These are phyloP conservation scores for Tholera decimalis DNA, from an alignment of 2,888 invertebrate genomes.

Conservation along the genomic window DNA sequence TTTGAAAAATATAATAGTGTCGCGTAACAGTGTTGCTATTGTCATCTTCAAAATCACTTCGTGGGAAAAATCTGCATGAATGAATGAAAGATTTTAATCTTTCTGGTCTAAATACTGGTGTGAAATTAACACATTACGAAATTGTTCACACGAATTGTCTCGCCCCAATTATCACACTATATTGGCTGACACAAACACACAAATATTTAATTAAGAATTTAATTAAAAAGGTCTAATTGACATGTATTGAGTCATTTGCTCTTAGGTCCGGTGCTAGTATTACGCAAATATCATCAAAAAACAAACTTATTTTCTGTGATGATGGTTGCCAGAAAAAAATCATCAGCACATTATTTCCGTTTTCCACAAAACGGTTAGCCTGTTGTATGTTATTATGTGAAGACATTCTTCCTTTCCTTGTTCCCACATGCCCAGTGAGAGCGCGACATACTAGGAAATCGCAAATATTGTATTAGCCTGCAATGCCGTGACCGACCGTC, in stretches of 20 bases:
- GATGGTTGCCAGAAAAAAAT: conserved; percentile 6
- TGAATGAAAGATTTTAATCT: conserved; percentile 62
- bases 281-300: not conserved
- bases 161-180: conserved; percentile 51
- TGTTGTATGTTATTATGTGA: conserved; percentile 47
- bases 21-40: conserved; percentile 34
- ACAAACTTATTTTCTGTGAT: not conserved
- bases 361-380: conserved; percentile 32
- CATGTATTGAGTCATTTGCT: not conserved
- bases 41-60: conserved; percentile 36
- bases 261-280: not conserved
- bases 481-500: conserved; percentile 62
- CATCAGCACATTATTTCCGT: conserved; percentile 28
- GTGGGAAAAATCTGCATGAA: conserved; percentile 58
- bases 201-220: not conserved
- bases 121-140: conserved; percentile 49
- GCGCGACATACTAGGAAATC: conserved; percentile 63
- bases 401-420: conserved; percentile 53
- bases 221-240: not conserved
- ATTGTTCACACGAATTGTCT: conserved; percentile 52
- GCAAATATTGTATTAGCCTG: conserved; percentile 61
- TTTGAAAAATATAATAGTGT: conserved; percentile 7
- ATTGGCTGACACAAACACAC: conserved; percentile 17
- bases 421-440: conserved; percentile 65
- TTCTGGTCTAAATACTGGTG: conserved; percentile 61